phyloP scores from a whole-genome alignment of 2,797 vertebrate genomes.

The Chaunax sp. region DNA sequence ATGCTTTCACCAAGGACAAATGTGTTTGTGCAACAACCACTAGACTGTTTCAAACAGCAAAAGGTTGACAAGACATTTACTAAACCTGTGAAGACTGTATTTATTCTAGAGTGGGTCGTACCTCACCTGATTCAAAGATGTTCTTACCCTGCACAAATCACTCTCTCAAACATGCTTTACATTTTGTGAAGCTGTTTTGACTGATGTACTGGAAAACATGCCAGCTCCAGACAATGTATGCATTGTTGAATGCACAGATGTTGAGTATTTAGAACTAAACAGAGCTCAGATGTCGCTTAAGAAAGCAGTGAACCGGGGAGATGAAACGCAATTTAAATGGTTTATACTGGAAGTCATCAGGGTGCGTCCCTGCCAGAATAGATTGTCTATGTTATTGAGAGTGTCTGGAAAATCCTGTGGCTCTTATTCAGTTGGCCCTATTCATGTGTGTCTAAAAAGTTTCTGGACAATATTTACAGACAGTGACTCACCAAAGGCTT shows the following conservation, averaged over 20 bases:
- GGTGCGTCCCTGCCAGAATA: slow-evolving; percentile 69
- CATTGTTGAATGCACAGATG: slow-evolving; percentile 60
- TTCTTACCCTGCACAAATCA: slow-evolving; percentile 17
- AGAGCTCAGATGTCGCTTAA: slow-evolving; percentile 30
- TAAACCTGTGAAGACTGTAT: not conserved
- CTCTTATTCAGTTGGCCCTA: slow-evolving; percentile 48
- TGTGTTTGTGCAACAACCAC: slow-evolving; percentile 45
- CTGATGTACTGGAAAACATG: slow-evolving; percentile 54
- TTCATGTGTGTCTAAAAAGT: slow-evolving; percentile 70
- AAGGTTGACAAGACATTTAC: slow-evolving; percentile 3
- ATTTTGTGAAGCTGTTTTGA: slow-evolving; percentile 31
- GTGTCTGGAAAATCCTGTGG: slow-evolving; percentile 80
- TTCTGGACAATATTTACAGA: slow-evolving; percentile 72
- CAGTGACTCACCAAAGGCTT: slow-evolving; percentile 37
- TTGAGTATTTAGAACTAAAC: slow-evolving; percentile 38
- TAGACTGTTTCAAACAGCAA: slow-evolving; percentile 63
- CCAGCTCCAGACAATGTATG: slow-evolving; percentile 39
- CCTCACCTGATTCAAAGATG: slow-evolving; percentile 41
- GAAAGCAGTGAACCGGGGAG: slow-evolving; percentile 35
- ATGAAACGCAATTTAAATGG: slow-evolving; percentile 64
- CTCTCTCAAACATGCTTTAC: slow-evolving; percentile 16
- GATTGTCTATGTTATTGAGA: slow-evolving; percentile 80
- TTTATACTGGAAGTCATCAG: slow-evolving; percentile 66
- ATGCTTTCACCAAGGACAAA: slow-evolving; percentile 46
- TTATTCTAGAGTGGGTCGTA: not conserved